Evolutionary conservation across 2,797 vertebrate genomes (phyloP), one percentile per base, ranked within the genome.

Genomic region (Sebastes melanostomus): DNA sequence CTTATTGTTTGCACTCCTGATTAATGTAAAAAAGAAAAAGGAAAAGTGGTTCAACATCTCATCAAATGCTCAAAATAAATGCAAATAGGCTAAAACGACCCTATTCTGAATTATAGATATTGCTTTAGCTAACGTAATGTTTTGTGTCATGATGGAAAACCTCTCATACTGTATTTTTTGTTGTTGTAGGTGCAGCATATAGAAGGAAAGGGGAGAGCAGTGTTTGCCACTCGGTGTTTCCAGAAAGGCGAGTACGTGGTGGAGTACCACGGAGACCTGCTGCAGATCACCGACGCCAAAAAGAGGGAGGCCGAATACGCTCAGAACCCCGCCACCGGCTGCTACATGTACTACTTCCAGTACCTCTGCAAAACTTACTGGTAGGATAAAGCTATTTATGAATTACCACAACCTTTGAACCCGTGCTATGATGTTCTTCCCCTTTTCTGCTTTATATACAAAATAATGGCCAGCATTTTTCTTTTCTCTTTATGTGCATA

Each of bases 301-400:
- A 96, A 95, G 86, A 93, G 92, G 75, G 98, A 99, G 92, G 96
- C 96, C 0, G 88, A 97, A 42, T 99, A 99, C 0, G 96, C 98
- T 29, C 96, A 96, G 30, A 97, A 99, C 72, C 97, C 98, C 1
- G 94, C 96, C 69, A 98, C 97, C 0, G 98, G 98, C 94, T 99
- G 98, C 96, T 99, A 99, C 91, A 99, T 99, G 98, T 99, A 99
- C 94, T 99, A 99, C 90, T 99, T 99, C 91, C 98, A 99, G 93
- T 97, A 98, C 94, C 95, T 97, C 93, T 97, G 96, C 96, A 99
- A 99, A 94, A 98, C 97, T 0, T 99, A 98, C 95, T 99, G 98
- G 98, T 99, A 93, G 62, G 97, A 80, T 11, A 10, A 30, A 32
- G 7, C 58, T 2, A 3, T 50, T 18, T 50, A 50, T 8, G 16